Percentiles rank a stretch among this genome's conserved stretches.
phyloP scores from a whole-genome alignment of 2,797 vertebrate genomes.

The Zonotrichia albicollis region DNA sequence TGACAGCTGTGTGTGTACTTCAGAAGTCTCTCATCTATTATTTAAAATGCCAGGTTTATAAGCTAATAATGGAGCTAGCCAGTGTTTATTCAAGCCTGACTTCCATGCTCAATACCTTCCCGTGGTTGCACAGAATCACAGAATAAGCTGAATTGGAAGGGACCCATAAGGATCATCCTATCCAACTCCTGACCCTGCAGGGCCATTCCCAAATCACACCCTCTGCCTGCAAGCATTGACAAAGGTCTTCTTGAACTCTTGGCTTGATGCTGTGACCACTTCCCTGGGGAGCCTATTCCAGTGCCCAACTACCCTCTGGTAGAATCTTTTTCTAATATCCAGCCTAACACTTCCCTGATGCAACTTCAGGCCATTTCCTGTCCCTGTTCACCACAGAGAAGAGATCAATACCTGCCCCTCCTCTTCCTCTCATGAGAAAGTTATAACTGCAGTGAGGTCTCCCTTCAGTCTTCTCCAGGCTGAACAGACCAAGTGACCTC shows the following conservation, averaged over 20 bases:
- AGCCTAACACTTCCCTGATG: accelerated
- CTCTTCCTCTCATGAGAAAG: accelerated
- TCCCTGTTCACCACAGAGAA: not conserved
- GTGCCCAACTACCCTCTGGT: not conserved
- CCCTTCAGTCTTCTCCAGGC: not conserved
- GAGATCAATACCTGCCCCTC: not conserved
- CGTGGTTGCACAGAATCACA: not conserved
- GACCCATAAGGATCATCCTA: not conserved
- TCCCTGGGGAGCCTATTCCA: not conserved
- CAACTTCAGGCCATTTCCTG: not conserved
- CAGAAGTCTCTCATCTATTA: not conserved
- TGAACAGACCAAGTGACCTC: not conserved
- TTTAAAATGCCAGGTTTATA: conserved; percentile 9
- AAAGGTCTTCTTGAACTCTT: not conserved
- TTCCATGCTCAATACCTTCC: not conserved
- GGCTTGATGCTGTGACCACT: not conserved
- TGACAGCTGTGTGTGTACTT: not conserved
- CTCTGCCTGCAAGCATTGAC: not conserved
- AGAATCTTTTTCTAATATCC: not conserved
- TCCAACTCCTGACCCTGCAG: not conserved
- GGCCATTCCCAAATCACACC: not conserved
- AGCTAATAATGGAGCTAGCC: not conserved
- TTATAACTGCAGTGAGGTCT: accelerated
- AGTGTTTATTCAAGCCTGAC: not conserved
- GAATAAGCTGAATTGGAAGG: not conserved